A percentile compares a stretch with the other conserved stretches of the same genome.
Conservation (phyloP, 2,888 invertebrate species). For the Drosophila suboccidentalis region DNA sequence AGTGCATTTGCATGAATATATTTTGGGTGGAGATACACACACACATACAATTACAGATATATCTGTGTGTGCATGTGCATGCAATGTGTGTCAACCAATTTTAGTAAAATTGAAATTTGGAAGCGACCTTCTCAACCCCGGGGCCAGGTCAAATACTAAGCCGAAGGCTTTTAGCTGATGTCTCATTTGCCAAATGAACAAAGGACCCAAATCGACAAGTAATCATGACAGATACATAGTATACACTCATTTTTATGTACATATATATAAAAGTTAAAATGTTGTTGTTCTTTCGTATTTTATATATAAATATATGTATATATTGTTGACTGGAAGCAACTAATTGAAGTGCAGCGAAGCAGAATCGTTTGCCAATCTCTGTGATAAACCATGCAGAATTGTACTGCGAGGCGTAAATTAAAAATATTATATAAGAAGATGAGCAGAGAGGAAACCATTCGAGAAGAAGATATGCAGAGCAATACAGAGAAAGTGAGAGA, state of each 20-base stretch:
- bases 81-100: conserved; percentile 80
- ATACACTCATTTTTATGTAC: conserved; percentile 16
- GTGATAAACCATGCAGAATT: conserved; percentile 81
- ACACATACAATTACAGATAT: neutral
- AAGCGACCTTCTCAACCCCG: conserved; percentile 56
- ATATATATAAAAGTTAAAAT: conserved; percentile 2
- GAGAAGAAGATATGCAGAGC: conserved; percentile 21
- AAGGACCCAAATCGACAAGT: conserved; percentile 36
- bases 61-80: conserved; percentile 18
- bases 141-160: conserved; percentile 48
- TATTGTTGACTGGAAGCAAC: conserved; percentile 68
- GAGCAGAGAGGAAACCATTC: conserved; percentile 16
- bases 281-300: conserved; percentile 20
- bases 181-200: conserved; percentile 66
- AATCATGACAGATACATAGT: conserved; percentile 52
- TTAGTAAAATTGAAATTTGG: conserved; percentile 76
- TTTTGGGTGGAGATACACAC: conserved; percentile 58
- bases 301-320: conserved; percentile 39
- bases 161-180: conserved; percentile 32
- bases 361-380: conserved; percentile 80
- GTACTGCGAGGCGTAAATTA: conserved; percentile 77
- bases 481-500: conserved; percentile 1
- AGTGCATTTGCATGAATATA: conserved; percentile 82
- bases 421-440: conserved; percentile 68
- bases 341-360: conserved; percentile 80